Percentiles rank a stretch among this genome's conserved stretches.
Evolutionary conservation across 2,113 vertebrate species (phyloP).

Genomic region (Cephalophus harveyi): DNA sequence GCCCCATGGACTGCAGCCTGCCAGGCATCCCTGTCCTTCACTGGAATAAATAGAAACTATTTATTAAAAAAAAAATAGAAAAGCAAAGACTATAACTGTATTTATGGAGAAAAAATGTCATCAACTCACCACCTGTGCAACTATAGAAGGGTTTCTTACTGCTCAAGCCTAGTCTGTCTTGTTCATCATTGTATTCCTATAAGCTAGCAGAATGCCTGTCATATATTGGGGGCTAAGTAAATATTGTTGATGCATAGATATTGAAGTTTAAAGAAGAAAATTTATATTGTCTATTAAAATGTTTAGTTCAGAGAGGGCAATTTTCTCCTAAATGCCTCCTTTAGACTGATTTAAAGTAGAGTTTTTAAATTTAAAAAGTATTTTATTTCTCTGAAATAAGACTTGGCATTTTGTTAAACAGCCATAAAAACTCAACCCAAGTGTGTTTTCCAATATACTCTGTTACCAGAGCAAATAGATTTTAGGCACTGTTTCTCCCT

Average conservation of each 20-base stretch:
- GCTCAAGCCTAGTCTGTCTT: neutral
- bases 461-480: neutral
- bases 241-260: neutral
- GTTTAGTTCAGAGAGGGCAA: neutral
- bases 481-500: neutral
- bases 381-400: conserved; percentile 2
- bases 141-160: neutral
- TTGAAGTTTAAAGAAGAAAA: neutral
- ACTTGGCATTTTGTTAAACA: neutral
- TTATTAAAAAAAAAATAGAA: neutral
- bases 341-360: neutral
- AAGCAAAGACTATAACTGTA: neutral
- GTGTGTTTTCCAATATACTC: neutral
- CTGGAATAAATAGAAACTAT: neutral
- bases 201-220: neutral
- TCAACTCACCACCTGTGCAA: neutral
- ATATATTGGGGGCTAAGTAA: neutral
- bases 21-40: neutral
- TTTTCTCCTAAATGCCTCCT: neutral
- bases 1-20: neutral
- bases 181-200: neutral
- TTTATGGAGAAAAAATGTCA: neutral
- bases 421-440: neutral
- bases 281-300: neutral
- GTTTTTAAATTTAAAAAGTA: neutral